Base-by-base conservation (phyloP, 1,140 invertebrate genomes). In the Thereuonema tuberculata region DNA sequence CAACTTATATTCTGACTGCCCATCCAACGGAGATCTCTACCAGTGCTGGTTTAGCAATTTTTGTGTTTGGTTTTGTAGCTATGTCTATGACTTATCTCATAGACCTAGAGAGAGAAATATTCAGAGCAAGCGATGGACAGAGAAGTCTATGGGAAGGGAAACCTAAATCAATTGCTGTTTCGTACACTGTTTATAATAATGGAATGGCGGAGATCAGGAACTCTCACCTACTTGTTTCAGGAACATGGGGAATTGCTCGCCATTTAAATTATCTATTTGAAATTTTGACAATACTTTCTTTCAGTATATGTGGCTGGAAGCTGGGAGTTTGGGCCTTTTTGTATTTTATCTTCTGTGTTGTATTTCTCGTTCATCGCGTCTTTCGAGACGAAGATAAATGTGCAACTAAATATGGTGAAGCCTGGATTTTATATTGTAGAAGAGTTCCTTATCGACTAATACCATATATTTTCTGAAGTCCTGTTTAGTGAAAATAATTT, bases 181-280 rank as follows among this genome's bases (percentile, higher is more conserved):
- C 69, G 26, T 78, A 78, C 62, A 63, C 48, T 5, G 64, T 72
- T 17, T 27, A 29, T n/a, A n/a, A n/a, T n/a, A n/a, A n/a, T n/a
- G n/a, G n/a, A n/a, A n/a, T n/a, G n/a, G n/a, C n/a, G n/a, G n/a
- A n/a, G n/a, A 9, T 58, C 59, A 47, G 70, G 67, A 15, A n/a
- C 62, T 24, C 55, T 29, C 31, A 67, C 23, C 71, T 82, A 2
- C 67, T 82, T 12, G 72, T 75, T 1, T 79, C 78, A 21, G 81
- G 81, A n/a, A 81, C 71, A 68, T 83, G 81, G 81, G 80, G 79
- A 23, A 53, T 80, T 1, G 75, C 77, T 15, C 69, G 81, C 2
- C 81, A 83, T 66, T 73, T 82, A 46, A 82, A 83, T 66, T 83
- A 83, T 64, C 67, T 76, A 3, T 80, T 81, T 54, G 81, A 83